Conservation (phyloP, 1,140 invertebrate species). For the Danaus melanippus region DNA sequence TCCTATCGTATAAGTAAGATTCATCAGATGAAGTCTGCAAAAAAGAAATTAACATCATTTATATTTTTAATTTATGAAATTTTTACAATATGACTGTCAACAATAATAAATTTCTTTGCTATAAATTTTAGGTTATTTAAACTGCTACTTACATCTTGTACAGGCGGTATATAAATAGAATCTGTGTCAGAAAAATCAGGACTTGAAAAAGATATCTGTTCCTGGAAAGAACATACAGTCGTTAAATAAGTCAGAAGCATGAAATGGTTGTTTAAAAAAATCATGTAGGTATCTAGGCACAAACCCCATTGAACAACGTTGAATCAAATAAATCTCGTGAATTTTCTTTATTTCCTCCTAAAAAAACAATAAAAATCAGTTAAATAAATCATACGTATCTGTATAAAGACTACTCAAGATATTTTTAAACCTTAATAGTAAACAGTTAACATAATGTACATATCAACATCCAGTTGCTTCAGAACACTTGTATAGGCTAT, state of each 20-base stretch:
- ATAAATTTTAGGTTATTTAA: conserved; percentile 6
- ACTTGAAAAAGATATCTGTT: conserved; percentile 9
- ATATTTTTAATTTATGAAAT: background rate
- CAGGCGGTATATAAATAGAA: conserved; percentile 7
- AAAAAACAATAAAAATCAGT: no score
- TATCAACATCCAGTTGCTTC: background rate
- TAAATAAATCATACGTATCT: background rate
- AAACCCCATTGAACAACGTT: conserved; percentile 8
- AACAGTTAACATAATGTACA: no score
- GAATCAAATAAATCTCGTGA: conserved; percentile 6
- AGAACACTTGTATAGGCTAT: conserved; percentile 7
- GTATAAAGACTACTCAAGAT: background rate
- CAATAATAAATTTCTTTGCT: background rate
- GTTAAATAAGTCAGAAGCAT: conserved; percentile 1
- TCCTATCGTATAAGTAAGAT: conserved; percentile 1
- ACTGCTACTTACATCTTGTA: conserved; percentile 4
- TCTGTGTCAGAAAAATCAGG: conserved; percentile 3
- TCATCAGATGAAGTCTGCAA: conserved; percentile 9
- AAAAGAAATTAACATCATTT: conserved; percentile 3
- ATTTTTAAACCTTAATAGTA: no score
- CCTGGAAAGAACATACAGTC: background rate
- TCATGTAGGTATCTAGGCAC: conserved; percentile 1
- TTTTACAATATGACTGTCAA: conserved; percentile 3
- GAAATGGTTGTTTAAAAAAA: background rate
- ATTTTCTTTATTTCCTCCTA: no score